These are phyloP conservation scores for Turritopsis rubra DNA, from an alignment of 30 jellyfish, hydroid and myxozoan genomes.

Conservation along the genomic window DNA sequence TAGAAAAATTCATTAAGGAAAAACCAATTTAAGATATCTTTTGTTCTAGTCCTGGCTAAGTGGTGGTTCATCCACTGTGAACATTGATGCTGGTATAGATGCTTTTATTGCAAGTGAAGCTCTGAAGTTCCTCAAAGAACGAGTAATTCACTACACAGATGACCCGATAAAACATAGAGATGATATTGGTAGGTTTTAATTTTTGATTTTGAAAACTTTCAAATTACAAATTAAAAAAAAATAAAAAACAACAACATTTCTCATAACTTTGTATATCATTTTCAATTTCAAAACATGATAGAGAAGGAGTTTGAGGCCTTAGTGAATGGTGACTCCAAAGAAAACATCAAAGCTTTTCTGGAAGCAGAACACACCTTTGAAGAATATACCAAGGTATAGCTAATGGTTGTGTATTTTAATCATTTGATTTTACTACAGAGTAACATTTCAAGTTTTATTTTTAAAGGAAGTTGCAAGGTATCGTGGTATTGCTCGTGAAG, in stretches of 20 bases:
- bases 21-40: no score
- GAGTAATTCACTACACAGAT: slow-evolving; percentile 37
- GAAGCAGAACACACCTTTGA: slow-evolving; percentile 68
- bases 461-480: slow-evolving; percentile 67
- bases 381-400: slow-evolving; percentile 65
- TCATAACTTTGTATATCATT: not conserved
- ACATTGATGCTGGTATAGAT: slow-evolving; percentile 75
- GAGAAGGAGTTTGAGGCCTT: slow-evolving; percentile 22
- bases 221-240: no score
- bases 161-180: slow-evolving; percentile 59
- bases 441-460: not conserved
- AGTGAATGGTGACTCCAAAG: slow-evolving; percentile 59
- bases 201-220: not conserved
- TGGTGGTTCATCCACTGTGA: slow-evolving; percentile 79
- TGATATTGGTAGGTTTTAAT: slow-evolving; percentile 54
- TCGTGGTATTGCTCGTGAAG: slow-evolving; percentile 52
- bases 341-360: slow-evolving; percentile 45
- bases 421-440: not conserved
- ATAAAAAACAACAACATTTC: not conserved
- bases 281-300: not conserved
- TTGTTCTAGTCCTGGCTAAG: slow-evolving; percentile 85
- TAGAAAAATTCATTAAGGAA: no score
- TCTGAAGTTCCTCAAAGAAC: slow-evolving; percentile 38
- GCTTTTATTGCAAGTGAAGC: slow-evolving; percentile 35
- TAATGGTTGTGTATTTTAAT: not conserved